Percentiles rank a stretch among this genome's conserved stretches.
Conservation (phyloP, 2,888 invertebrate genomes). For the Stenichneumon culpator region DNA sequence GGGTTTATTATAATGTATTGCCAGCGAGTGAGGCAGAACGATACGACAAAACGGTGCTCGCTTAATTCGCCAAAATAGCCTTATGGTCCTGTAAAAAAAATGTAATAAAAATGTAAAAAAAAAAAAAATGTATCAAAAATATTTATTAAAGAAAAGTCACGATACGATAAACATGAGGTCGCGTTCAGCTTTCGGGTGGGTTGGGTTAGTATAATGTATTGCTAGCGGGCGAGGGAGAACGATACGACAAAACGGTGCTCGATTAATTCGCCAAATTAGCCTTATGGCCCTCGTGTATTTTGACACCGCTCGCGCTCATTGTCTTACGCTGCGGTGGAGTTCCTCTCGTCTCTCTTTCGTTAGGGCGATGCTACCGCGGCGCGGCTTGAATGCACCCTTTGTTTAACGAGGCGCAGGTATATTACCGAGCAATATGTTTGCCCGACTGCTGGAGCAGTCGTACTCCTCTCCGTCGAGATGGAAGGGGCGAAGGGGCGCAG, state of each 20-base stretch:
- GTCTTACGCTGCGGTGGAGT: conserved; percentile 54
- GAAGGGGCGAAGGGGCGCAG: conserved; percentile 20
- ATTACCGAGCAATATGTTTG: conserved; percentile 69
- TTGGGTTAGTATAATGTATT: conserved; percentile 23
- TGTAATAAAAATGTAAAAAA: background rate
- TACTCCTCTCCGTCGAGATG: conserved; percentile 23
- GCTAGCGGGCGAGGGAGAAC: conserved; percentile 31
- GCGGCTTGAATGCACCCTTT: conserved; percentile 70
- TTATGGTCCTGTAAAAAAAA: conserved; percentile 76
- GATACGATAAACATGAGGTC: background rate
- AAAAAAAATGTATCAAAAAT: background rate
- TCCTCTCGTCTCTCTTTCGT: conserved; percentile 50
- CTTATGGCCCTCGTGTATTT: conserved; percentile 83
- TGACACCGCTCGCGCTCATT: conserved; percentile 78
- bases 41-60: conserved; percentile 62
- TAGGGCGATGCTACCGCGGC: conserved; percentile 36
- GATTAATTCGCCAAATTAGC: conserved; percentile 83
- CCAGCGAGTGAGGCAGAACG: conserved; percentile 34
- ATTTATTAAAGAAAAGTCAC: background rate
- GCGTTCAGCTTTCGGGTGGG: conserved; percentile 9
- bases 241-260: conserved; percentile 62
- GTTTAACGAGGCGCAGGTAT: conserved; percentile 65
- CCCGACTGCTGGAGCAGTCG: conserved; percentile 43
- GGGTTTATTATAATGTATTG: conserved; percentile 28
- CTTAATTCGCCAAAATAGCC: conserved; percentile 83